phyloP scores from a whole-genome alignment of 2,113 vertebrate genomes.

The Peromyscus maniculatus region DNA sequence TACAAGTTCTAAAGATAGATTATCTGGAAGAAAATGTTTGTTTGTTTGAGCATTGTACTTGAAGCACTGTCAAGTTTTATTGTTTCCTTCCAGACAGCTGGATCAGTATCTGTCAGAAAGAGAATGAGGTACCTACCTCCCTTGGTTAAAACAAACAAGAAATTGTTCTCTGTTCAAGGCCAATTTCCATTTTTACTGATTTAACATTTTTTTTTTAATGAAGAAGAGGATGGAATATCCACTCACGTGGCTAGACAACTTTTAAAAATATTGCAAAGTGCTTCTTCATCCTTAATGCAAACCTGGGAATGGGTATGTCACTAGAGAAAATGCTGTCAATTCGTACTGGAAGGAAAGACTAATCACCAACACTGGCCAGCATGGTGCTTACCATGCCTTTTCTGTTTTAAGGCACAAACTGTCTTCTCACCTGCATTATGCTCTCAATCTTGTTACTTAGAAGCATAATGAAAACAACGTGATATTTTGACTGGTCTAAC shows the following conservation, averaged over 20 bases:
- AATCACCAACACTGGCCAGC: slow-evolving; percentile 80
- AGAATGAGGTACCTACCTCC: neutral
- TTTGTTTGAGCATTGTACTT: slow-evolving; percentile 66
- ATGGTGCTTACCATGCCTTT: slow-evolving; percentile 83
- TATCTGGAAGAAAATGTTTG: slow-evolving; percentile 58
- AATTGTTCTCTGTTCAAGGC: slow-evolving; percentile 47
- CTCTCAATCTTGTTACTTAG: slow-evolving; percentile 83
- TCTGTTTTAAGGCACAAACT: slow-evolving; percentile 80
- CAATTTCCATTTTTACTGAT: slow-evolving; percentile 65
- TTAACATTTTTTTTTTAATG: slow-evolving; percentile 66
- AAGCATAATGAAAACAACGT: slow-evolving; percentile 81
- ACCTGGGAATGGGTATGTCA: slow-evolving; percentile 69
- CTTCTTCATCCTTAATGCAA: slow-evolving; percentile 76
- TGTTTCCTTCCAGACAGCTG: slow-evolving; percentile 52
- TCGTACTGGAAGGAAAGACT: slow-evolving; percentile 83
- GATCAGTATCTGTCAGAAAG: neutral
- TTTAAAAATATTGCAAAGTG: slow-evolving; percentile 82
- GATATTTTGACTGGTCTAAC: slow-evolving; percentile 77
- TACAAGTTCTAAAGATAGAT: slow-evolving; percentile 60
- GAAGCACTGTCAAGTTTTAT: slow-evolving; percentile 66
- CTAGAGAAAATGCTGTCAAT: slow-evolving; percentile 74
- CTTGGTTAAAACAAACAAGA: slow-evolving; percentile 48
- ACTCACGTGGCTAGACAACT: slow-evolving; percentile 75
- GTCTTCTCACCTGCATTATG: slow-evolving; percentile 83
- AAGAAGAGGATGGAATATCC: slow-evolving; percentile 34